phyloP scores from a whole-genome alignment of 2,888 invertebrate genomes.

The Thereva unica region DNA sequence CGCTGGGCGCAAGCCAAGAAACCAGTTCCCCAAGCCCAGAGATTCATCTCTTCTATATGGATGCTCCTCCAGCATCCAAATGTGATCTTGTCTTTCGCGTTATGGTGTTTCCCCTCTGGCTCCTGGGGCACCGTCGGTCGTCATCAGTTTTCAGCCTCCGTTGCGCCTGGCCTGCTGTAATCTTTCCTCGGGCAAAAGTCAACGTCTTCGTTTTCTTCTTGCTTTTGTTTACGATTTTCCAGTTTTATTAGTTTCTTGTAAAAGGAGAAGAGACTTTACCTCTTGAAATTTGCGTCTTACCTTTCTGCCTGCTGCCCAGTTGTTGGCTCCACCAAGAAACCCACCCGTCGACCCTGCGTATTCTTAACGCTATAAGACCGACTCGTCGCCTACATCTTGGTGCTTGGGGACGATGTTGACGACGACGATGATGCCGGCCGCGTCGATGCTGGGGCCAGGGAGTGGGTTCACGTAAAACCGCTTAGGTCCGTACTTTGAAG shows the following conservation, averaged over 20 bases:
- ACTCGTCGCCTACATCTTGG: slow-evolving; percentile 6
- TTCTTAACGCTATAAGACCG: slow-evolving; percentile 1
- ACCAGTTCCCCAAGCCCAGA: slow-evolving; percentile 21
- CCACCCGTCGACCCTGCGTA: neutral
- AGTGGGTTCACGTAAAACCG: slow-evolving; percentile 21
- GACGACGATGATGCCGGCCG: too few relatives aligned
- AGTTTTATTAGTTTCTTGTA: slow-evolving; percentile 26
- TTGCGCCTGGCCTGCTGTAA: neutral
- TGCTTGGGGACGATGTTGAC: slow-evolving; percentile 8
- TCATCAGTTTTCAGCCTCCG: slow-evolving; percentile 1
- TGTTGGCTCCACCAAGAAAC: slow-evolving; percentile 22
- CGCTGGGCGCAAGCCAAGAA: slow-evolving; percentile 28
- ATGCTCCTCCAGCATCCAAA: slow-evolving; percentile 9
- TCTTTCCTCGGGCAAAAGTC: slow-evolving; percentile 28
- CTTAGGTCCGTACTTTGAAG: slow-evolving; percentile 15
- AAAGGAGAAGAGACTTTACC: slow-evolving; percentile 13
- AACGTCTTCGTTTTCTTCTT: slow-evolving; percentile 29
- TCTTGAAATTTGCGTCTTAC: neutral
- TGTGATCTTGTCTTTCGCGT: slow-evolving; percentile 14
- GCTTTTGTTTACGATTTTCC: slow-evolving; percentile 23
- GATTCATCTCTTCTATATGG: slow-evolving; percentile 14
- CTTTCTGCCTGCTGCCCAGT: slow-evolving; percentile 19
- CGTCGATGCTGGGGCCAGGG: neutral
- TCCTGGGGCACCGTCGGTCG: slow-evolving; percentile 8
- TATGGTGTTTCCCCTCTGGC: slow-evolving; percentile 20